Evolutionary conservation across 1,140 invertebrate species (phyloP).

Genomic region (Lordiphosa stackelbergi): DNA sequence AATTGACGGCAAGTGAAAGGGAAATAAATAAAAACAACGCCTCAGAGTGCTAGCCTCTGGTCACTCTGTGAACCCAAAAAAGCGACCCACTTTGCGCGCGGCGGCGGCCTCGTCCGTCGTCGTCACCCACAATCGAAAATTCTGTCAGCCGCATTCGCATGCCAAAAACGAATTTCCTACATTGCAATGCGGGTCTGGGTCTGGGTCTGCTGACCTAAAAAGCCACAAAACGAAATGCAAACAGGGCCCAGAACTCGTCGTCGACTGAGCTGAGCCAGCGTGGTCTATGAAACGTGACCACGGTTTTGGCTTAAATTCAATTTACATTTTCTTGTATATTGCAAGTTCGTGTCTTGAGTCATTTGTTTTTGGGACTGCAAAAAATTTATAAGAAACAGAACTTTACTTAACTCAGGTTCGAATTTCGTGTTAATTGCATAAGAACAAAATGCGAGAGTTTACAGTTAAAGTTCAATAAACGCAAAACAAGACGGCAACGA

Average conservation of each 20-base stretch:
- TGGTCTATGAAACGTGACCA: slow-evolving; percentile 48
- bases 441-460: slow-evolving; percentile 48
- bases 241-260: slow-evolving; percentile 31
- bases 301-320: slow-evolving; percentile 21
- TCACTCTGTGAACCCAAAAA: slow-evolving; percentile 25
- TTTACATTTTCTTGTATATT: slow-evolving; percentile 19
- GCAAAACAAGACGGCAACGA: slow-evolving; percentile 30
- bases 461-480: slow-evolving; percentile 67
- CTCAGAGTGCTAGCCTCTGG: slow-evolving; percentile 20
- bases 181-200: slow-evolving; percentile 63
- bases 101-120: slow-evolving; percentile 11
- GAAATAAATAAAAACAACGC: slow-evolving; percentile 48
- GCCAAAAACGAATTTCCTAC: slow-evolving; percentile 70
- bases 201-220: slow-evolving; percentile 61
- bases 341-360: slow-evolving; percentile 67
- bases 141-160: slow-evolving; percentile 54
- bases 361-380: slow-evolving; percentile 50
- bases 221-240: slow-evolving; percentile 73
- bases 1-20: slow-evolving; percentile 73
- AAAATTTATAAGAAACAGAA: slow-evolving; percentile 8
- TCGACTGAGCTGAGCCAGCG: slow-evolving; percentile 6
- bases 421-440: slow-evolving; percentile 70
- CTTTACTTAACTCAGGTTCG: slow-evolving; percentile 12
- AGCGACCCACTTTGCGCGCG: slow-evolving; percentile 48
- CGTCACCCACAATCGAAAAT: slow-evolving; percentile 48